Percentiles rank a stretch among this genome's conserved stretches.
Conservation (phyloP, 2,888 invertebrate species). For the Aromia moschata region DNA sequence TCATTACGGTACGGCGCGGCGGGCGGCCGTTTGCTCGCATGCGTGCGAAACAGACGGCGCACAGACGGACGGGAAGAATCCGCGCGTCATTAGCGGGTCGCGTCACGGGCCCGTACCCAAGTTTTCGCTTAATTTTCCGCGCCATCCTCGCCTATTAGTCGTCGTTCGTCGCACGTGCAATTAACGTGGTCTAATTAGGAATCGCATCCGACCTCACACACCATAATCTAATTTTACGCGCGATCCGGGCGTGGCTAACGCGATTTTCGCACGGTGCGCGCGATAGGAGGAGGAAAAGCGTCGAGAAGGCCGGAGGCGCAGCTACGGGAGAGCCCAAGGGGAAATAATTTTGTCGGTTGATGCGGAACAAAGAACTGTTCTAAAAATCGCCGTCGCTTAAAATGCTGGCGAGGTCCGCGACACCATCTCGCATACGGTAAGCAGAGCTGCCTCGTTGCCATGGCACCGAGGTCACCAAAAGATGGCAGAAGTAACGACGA, state of each 20-base stretch:
- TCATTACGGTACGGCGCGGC: too few relatives aligned
- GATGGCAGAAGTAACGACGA: too few relatives aligned
- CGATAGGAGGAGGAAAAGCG: constrained; percentile 17
- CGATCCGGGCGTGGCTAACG: constrained; percentile 30
- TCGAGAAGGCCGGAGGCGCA: too few relatives aligned
- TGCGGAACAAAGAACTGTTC: too few relatives aligned
- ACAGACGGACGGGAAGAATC: constrained; percentile 15
- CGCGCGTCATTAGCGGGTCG: constrained; percentile 42
- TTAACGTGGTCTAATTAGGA: constrained; percentile 42
- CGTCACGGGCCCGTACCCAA: constrained; percentile 58
- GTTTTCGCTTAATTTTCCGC: constrained; percentile 58
- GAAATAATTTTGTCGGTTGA: too few relatives aligned
- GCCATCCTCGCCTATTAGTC: constrained; percentile 51
- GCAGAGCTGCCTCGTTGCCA: too few relatives aligned
- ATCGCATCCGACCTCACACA: constrained; percentile 48
- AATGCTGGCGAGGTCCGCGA: too few relatives aligned
- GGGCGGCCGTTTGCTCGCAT: too few relatives aligned
- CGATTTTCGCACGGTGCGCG: constrained; percentile 28
- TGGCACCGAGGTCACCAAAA: too few relatives aligned
- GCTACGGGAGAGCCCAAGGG: too few relatives aligned
- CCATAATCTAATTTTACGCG: constrained; percentile 35
- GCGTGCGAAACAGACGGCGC: constrained; percentile 31
- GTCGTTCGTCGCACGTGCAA: constrained; percentile 47
- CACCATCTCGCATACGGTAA: too few relatives aligned
- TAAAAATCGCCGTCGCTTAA: too few relatives aligned